Evolutionary conservation across 1,140 invertebrate genomes (phyloP), one percentile per base, ranked within the genome.

Genomic region (Tenebrio molitor): DNA sequence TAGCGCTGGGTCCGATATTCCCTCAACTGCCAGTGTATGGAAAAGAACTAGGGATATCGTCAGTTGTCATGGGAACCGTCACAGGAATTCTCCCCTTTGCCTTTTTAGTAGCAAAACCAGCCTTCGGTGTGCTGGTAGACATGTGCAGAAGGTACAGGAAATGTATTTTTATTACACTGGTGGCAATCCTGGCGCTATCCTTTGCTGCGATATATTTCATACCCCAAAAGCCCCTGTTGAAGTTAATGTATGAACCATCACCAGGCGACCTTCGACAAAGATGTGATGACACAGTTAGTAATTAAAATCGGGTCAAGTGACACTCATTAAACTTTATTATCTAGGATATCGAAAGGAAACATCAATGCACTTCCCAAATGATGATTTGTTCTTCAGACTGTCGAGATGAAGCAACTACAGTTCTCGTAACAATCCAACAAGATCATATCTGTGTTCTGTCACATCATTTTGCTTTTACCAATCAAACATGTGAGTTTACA

Each of bases 1-100:
- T 81, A 93, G 92, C 91, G 0, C 88, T 93, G 84, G 92, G 92
- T 2, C 92, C 92, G 1, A 88, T 94, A 25, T 81, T 93, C 17
- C 92, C 92, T 0, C 92, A 91, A 78, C 80, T 93, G 62, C 85
- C 89, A 36, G 91, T 93, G 10, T 90, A 90, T 80, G 92, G 91
- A 0, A 89, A 90, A 77, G 90, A 93, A 81, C 80, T 94, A 33
- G 92, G 92, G 0, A 85, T 93, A n/a, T 90, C 91, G 0, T 85
- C 91, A 0, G 81, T 88, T 1, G 85, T 90, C 0, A 93, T 93
- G 89, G 92, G 92, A 1, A 86, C 86, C 12, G 88, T 93, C 44
- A 91, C 88, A 0, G 89, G 89, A 0, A 81, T 92, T 0, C 76
- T 93, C 63, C 92, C 92, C 0, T 83, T 93, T 8, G 78, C 91